Evolutionary conservation across 1,140 invertebrate genomes (phyloP), one percentile per base, ranked within the genome.

Genomic region (Ceratoteleas bidentatus): DNA sequence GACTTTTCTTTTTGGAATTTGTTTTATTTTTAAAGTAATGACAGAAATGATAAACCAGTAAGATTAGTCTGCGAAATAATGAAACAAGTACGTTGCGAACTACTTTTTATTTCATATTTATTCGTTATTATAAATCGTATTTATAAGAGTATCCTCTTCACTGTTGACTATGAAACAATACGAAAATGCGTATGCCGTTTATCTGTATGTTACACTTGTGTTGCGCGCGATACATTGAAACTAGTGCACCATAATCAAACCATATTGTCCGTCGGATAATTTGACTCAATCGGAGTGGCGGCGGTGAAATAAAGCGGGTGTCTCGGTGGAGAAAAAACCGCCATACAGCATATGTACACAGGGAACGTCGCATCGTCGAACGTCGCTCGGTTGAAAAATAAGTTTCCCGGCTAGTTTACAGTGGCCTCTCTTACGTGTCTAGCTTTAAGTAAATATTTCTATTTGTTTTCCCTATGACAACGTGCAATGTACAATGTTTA

Each of bases 81-180:
- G n/a, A 53, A 68, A 66, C 62, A 76, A 76, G 43, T 58, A 50
- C 43, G 5, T 57, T 70, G 65, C 34, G 58, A 78, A 70, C 75
- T 78, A 78, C 75, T 70, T 70, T 78, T 78, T 78, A 78, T 78
- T 78, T 66, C 9, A 66, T 64, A 62, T 69, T 76, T 54, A 76
- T 62, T 76, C 38, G 34, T 77, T 69, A 69, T 77, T 69, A 77
- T 70, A 69, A 70, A 70, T 78, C 45, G 75, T 78, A 78, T 70
- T 78, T 70, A 70, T 70, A 70, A 65, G 60, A 78, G 58, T 70
- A 70, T 78, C 45, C 43, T 53, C 60, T 58, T 52, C 45, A 62
- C 33, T 70, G 60, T 65, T 56, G 52, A 69, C 65, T 56, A 64
- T 77, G 58, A 77, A 77, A 77, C 45, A 52, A 77, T 77, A 70